Evolutionary conservation across 2,113 vertebrate species (phyloP), one percentile per base, ranked within the genome.

Genomic region (Ardeotis arabs): DNA sequence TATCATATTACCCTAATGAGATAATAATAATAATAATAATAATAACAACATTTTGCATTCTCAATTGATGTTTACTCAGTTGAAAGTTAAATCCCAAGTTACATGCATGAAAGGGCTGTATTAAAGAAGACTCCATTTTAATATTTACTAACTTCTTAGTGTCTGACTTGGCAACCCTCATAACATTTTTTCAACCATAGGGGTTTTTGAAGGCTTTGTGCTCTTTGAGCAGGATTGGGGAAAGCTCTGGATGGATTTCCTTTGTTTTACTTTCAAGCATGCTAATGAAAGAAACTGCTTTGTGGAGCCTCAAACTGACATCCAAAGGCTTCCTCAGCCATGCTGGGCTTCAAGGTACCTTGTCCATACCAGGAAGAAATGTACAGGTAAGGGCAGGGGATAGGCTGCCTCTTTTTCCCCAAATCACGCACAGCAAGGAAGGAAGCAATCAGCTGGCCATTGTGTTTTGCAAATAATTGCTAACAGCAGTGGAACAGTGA

Each of bases 131-230:
- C 87, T 96, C 66, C 27, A 53, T 94, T 96, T 97, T 94, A 94
- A 94, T 94, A 95, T 96, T 96, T 96, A 93, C 93, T 91, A 96
- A 89, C 84, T 89, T 95, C 84, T 94, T 68, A 58, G 39, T 84
- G 81, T 49, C 95, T 95, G 77, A 73, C 74, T 97, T 96, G 91
- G 94, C 93, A 96, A 87, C 49, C 12, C 41, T 41, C 37, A 12
- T 47, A 64, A 66, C 56, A 56, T 94, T 91, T 96, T 95, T 96
- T 90, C 77, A 75, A 49, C 80, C 63, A 25, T 18, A 72, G 4
- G 24, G 69, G 25, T 68, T 95, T 97, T 79, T 35, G 69, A 82
- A 84, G 89, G 93, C 89, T 94, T 93, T 95, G 56, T 72, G 56
- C 24, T 94, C 91, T 94, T 82, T 92, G 80, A 95, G 60, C 29